Percentiles rank a stretch among this genome's conserved stretches.
Evolutionary conservation across 2,113 vertebrate species (phyloP).

Genomic region (Pavo muticus): DNA sequence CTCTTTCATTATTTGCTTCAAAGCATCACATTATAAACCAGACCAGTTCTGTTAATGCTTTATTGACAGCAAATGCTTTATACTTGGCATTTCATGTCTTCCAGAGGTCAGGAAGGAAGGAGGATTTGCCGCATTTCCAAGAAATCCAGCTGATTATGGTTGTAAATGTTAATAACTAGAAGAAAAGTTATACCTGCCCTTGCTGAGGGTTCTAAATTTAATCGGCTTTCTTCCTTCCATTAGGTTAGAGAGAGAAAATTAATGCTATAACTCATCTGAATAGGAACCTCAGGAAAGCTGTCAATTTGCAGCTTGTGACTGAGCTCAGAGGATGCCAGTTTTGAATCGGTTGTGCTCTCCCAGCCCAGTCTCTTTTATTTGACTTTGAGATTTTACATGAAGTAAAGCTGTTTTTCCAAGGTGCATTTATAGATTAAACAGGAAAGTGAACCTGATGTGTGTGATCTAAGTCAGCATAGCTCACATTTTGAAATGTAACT

Average conservation of each 20-base stretch:
- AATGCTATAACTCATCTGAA: not conserved
- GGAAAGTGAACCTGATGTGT: not conserved
- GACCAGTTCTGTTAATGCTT: not conserved
- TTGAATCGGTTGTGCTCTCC: not conserved
- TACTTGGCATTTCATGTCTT: not conserved
- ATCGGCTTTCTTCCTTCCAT: slow-evolving; percentile 10
- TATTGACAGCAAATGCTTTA: not conserved
- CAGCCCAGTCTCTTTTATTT: not conserved
- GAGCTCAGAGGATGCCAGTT: not conserved
- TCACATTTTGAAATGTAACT: not conserved
- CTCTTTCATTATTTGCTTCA: not conserved
- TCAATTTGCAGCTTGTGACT: not conserved
- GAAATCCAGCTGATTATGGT: not conserved
- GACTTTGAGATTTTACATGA: not conserved
- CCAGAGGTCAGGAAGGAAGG: not conserved
- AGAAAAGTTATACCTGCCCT: not conserved
- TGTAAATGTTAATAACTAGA: not conserved
- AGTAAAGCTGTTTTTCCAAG: not conserved
- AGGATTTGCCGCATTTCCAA: not conserved
- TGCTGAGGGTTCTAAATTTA: not conserved
- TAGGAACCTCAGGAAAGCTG: not conserved
- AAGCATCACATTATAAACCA: not conserved
- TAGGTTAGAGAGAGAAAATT: not conserved
- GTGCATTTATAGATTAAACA: slow-evolving; percentile 19
- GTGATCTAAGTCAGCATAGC: not conserved